A percentile compares a stretch with the other conserved stretches of the same genome.
phyloP scores from a whole-genome alignment of 2,888 invertebrate species.

The Cistogaster globosa region DNA sequence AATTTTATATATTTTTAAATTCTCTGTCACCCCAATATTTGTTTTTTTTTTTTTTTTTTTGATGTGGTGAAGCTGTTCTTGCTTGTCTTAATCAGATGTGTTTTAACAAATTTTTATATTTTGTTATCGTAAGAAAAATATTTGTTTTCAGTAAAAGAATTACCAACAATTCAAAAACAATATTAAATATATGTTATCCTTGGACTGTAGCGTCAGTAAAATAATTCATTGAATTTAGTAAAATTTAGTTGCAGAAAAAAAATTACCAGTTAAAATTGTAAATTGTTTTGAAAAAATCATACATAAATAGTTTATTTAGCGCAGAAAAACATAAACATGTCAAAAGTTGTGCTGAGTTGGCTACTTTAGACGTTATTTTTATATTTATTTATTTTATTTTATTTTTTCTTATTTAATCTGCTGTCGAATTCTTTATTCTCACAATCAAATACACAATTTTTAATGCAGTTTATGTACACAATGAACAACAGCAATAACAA shows the following conservation, averaged over 20 bases:
- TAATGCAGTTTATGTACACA: constrained; percentile 36
- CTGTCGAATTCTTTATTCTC: constrained; percentile 31
- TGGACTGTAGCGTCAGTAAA: too few relatives aligned
- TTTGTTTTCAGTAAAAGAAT: too few relatives aligned
- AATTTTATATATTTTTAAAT: too few relatives aligned
- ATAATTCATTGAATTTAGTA: not conserved
- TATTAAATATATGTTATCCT: too few relatives aligned
- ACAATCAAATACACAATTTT: constrained; percentile 1
- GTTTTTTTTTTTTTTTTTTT: too few relatives aligned
- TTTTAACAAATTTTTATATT: too few relatives aligned
- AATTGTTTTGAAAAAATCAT: not conserved
- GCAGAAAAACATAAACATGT: constrained; percentile 58
- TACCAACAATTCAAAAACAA: too few relatives aligned
- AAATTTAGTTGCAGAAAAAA: not conserved
- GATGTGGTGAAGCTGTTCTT: too few relatives aligned
- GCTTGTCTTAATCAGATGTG: too few relatives aligned
- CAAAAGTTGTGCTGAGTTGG: constrained; percentile 43
- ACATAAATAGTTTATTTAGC: constrained; percentile 58
- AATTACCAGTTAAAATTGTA: constrained; percentile 1
- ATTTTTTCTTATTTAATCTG: constrained; percentile 19
- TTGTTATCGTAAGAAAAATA: too few relatives aligned
- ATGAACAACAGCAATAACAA: not conserved
- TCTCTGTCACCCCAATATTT: too few relatives aligned
- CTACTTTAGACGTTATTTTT: constrained; percentile 10
- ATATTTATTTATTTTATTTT: not conserved